Evolutionary conservation across 1,140 invertebrate genomes (phyloP).

Genomic region (Diploscapter pachys): DNA sequence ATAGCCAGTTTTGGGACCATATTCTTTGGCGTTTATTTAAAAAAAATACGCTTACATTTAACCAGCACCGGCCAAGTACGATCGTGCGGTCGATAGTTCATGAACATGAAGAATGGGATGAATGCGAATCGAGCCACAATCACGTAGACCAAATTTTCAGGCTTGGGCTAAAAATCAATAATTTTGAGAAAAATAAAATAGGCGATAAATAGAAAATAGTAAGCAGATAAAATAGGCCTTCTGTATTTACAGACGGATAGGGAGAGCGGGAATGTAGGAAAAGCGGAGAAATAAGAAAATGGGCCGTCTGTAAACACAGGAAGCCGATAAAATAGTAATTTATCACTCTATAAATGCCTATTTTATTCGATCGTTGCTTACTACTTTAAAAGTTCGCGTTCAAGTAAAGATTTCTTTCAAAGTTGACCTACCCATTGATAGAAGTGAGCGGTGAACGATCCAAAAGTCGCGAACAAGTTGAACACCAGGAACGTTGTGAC

Average conservation of each 20-base stretch:
- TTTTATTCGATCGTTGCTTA: no score
- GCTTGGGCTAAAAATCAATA: slow-evolving; percentile 13
- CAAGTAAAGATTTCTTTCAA: neutral
- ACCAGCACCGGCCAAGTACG: slow-evolving; percentile 28
- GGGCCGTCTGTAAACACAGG: no score
- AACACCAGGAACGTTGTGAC: slow-evolving; percentile 35
- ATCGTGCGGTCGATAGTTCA: slow-evolving; percentile 27
- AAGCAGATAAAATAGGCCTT: neutral
- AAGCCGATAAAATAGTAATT: neutral
- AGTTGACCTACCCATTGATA: slow-evolving; percentile 22
- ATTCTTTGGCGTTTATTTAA: neutral
- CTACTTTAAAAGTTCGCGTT: neutral
- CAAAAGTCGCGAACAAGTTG: slow-evolving; percentile 31
- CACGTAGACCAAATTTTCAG: slow-evolving; percentile 7
- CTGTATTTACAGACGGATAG: neutral
- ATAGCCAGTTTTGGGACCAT: no score
- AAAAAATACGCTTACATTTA: neutral
- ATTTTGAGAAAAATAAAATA: neutral
- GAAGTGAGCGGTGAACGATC: slow-evolving; percentile 24
- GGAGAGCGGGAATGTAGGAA: no score
- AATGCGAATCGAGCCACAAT: slow-evolving; percentile 17
- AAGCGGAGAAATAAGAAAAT: no score
- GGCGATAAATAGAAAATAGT: neutral
- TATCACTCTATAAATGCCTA: no score
- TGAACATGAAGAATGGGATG: slow-evolving; percentile 36